A percentile compares a stretch with the other conserved stretches of the same genome.
These are phyloP conservation scores for Sternotherus odoratus DNA, from an alignment of 2,797 vertebrate species.

Conservation along the genomic window DNA sequence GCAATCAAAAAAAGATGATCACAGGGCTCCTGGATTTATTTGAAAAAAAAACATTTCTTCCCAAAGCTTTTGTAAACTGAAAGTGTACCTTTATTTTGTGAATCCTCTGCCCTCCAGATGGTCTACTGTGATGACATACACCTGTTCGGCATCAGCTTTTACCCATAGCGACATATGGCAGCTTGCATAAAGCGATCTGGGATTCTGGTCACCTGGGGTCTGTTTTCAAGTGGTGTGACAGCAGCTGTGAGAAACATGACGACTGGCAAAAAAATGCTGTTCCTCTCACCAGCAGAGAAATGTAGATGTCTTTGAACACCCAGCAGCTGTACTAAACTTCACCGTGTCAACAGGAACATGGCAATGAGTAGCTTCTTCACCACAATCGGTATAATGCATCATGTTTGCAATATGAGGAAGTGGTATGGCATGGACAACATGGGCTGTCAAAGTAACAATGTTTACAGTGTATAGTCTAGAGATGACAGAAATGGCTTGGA, in stretches of 20 bases:
- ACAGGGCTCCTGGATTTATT: neutral
- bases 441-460: slow-evolving; percentile 13
- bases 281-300: slow-evolving; percentile 69
- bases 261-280: slow-evolving; percentile 74
- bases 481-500: slow-evolving; percentile 13
- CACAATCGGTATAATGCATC: neutral
- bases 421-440: neutral
- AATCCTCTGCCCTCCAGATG: slow-evolving; percentile 76
- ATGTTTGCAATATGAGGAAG: neutral
- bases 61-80: slow-evolving; percentile 43
- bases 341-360: slow-evolving; percentile 28
- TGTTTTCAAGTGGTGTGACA: slow-evolving; percentile 81
- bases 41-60: slow-evolving; percentile 11
- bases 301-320: slow-evolving; percentile 62
- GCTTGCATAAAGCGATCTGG: slow-evolving; percentile 70
- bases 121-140: slow-evolving; percentile 76
- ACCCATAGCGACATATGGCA: slow-evolving; percentile 81
- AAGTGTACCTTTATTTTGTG: slow-evolving; percentile 63
- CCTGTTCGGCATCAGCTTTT: slow-evolving; percentile 80
- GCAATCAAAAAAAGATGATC: neutral
- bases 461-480: slow-evolving; percentile 29
- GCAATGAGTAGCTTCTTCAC: neutral
- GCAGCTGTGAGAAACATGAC: slow-evolving; percentile 79
- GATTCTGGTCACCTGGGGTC: slow-evolving; percentile 80
- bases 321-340: slow-evolving; percentile 53